Base-by-base conservation (phyloP, 2,113 vertebrate species). In the Gila orcuttii region DNA sequence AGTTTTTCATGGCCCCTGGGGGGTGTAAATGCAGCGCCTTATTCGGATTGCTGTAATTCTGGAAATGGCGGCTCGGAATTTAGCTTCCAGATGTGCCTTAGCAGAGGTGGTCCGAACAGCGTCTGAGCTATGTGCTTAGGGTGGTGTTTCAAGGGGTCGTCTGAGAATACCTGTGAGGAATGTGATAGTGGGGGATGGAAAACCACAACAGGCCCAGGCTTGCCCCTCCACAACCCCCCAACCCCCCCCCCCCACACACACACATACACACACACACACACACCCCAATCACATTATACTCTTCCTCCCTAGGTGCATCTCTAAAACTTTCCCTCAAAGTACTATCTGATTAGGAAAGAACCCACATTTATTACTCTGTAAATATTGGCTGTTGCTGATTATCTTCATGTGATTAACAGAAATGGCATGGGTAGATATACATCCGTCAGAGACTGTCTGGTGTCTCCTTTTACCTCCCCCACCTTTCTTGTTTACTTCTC, bases 81-180 rank as follows among this genome's bases (percentile, higher is more conserved):
- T 82, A 85, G 87, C 83, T 93, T 93, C 94, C 94, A 94, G 93
- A 94, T 95, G 94, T 95, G 90, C 86, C 66, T 79, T 68, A 89
- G 83, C 84, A 85, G 91, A 92, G 91, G 90, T 91, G 90, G 85
- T 90, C 88, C 84, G 69, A 66, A 78, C 77, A 62, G 79, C 10
- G 45, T 31, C 45, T 85, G 25, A 69, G 82, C 64, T 71, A 33
- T 85, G 64, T 69, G 77, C 25, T 85, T 66, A 33, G 76, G 64
- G 78, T 69, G 77, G 66, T 79, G 68, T 52, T 59, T 25, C 47
- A 68, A 64, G 55, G 83, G 86, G 84, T 85, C 83, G 39, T 82
- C 68, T 80, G 79, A 42, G 75, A 75, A 85, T 85, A 89, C 86
- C 88, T 85, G 74, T 66, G 71, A 87, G 86, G 88, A 89, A 89